Evolutionary conservation across 2,113 vertebrate genomes (phyloP).

Genomic region (Pterocles orientalis): DNA sequence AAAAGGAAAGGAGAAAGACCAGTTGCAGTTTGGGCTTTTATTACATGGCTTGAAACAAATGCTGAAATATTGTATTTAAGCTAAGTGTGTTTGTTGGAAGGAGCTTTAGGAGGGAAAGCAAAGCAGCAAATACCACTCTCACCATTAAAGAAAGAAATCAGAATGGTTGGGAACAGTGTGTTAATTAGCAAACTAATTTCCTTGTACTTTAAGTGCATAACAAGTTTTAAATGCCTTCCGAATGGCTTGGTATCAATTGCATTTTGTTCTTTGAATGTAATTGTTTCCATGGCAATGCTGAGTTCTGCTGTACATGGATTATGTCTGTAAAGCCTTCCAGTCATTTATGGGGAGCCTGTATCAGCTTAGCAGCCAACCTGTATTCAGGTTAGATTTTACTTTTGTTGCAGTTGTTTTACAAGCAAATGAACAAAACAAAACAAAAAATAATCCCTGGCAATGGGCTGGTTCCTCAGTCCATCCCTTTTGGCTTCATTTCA

Average conservation of each 20-base stretch:
- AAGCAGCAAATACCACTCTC: neutral
- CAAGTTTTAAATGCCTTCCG: slow-evolving; percentile 46
- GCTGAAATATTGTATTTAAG: slow-evolving; percentile 56
- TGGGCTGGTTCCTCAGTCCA: neutral
- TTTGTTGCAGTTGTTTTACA: neutral
- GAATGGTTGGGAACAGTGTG: slow-evolving; percentile 9
- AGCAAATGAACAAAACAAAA: neutral
- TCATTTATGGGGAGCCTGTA: slow-evolving; percentile 9
- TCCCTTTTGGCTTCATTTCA: neutral
- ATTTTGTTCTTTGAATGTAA: slow-evolving; percentile 41
- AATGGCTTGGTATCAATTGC: slow-evolving; percentile 20
- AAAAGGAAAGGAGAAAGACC: slow-evolving; percentile 39
- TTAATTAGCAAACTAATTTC: slow-evolving; percentile 61
- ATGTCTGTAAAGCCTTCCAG: slow-evolving; percentile 2
- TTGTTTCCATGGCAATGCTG: slow-evolving; percentile 35
- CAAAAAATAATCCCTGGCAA: neutral
- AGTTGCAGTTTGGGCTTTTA: slow-evolving; percentile 28
- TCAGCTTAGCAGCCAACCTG: slow-evolving; percentile 40
- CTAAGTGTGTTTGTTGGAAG: slow-evolving; percentile 16
- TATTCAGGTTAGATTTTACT: slow-evolving; percentile 8
- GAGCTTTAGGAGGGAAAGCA: neutral
- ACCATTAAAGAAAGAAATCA: slow-evolving; percentile 33
- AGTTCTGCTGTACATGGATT: neutral
- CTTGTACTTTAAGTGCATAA: slow-evolving; percentile 39
- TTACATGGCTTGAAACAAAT: slow-evolving; percentile 42